Percentiles rank a stretch among this genome's conserved stretches.
These are phyloP conservation scores for Chirona hameri DNA, from an alignment of 2,888 invertebrate species.

Conservation along the genomic window DNA sequence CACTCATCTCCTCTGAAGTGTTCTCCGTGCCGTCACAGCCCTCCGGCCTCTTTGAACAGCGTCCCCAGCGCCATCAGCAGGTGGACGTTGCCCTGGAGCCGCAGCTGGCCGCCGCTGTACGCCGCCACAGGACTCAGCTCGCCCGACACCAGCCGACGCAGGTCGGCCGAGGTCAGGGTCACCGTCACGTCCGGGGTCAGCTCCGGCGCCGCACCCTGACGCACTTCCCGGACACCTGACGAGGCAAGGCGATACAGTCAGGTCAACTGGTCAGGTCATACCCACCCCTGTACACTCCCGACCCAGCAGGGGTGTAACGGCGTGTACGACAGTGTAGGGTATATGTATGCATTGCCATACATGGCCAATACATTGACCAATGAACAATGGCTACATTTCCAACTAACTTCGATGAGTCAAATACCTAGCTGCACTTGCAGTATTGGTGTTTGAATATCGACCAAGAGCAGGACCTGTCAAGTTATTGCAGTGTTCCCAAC, in stretches of 20 bases:
- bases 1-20: no score
- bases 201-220: background rate
- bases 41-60: background rate
- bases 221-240: background rate
- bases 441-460: no score
- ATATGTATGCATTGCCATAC: no score
- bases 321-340: no score
- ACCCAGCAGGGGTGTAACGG: no score
- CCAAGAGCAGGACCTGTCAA: no score
- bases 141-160: background rate
- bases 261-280: background rate
- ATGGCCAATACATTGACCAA: background rate
- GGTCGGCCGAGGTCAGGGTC: background rate
- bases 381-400: no score
- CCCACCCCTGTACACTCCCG: no score
- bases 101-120: background rate
- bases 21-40: no score
- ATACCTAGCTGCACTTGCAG: no score
- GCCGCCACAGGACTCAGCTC: background rate
- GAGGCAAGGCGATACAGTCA: background rate
- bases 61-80: conserved; percentile 2
- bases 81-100: background rate
- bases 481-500: no score
- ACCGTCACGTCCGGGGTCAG: background rate
- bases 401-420: no score